phyloP scores from a whole-genome alignment of 2,113 vertebrate genomes.

The Rhegmatorhina hoffmannsi region DNA sequence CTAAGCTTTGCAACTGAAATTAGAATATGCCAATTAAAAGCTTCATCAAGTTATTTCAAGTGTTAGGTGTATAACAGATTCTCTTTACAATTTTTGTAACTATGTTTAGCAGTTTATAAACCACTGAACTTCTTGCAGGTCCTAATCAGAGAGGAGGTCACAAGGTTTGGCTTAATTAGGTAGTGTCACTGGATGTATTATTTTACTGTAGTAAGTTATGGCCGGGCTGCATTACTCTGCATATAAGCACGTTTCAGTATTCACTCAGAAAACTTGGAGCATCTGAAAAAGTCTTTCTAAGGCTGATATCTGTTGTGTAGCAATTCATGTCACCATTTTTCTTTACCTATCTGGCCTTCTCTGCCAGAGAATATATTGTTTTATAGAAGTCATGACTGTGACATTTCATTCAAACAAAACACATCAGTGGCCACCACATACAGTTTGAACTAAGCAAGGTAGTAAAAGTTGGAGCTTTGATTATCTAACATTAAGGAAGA shows the following conservation, averaged over 20 bases:
- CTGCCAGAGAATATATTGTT: background rate
- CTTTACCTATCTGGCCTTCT: background rate
- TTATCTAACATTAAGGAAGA: background rate
- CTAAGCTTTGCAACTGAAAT: background rate
- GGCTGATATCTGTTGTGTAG: background rate
- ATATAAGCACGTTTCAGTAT: background rate
- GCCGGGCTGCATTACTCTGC: background rate
- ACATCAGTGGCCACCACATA: no score
- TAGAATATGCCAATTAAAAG: background rate
- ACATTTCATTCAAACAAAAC: background rate
- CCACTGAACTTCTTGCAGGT: background rate
- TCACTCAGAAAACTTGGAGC: background rate
- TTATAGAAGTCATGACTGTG: background rate
- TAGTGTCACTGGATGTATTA: background rate
- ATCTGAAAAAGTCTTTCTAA: background rate
- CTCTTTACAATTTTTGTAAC: background rate
- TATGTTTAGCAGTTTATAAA: background rate
- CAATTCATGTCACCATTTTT: background rate
- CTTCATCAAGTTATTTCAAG: background rate
- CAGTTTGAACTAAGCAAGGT: background rate
- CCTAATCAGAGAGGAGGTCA: background rate
- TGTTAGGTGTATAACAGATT: background rate
- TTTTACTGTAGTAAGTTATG: background rate
- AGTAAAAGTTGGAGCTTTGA: background rate
- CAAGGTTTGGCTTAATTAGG: background rate